phyloP scores from a whole-genome alignment of 1,140 invertebrate species.

The Cydia pomonella region DNA sequence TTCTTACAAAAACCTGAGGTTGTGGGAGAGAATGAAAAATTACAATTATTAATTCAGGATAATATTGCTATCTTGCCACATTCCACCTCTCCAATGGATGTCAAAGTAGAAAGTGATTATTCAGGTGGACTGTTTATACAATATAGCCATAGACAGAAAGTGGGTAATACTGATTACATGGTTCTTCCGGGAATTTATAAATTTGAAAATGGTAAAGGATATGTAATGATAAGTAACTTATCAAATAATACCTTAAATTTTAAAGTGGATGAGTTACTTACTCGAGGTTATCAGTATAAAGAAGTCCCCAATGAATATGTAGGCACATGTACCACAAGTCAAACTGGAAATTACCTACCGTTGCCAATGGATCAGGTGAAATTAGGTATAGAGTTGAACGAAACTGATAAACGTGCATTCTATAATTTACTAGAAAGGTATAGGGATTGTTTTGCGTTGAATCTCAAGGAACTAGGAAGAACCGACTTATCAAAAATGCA shows the following conservation, averaged over 20 bases:
- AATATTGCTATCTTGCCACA: background rate
- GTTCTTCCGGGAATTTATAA: conserved; percentile 31
- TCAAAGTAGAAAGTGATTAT: background rate
- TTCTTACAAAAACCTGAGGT: background rate
- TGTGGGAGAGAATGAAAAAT: background rate
- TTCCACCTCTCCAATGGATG: conserved; percentile 25
- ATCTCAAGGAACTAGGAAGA: conserved; percentile 39
- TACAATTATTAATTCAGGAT: background rate
- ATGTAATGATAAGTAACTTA: conserved; percentile 28
- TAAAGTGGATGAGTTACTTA: background rate
- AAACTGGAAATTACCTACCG: background rate
- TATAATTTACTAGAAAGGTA: conserved; percentile 6
- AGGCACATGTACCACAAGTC: background rate
- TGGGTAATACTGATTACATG: background rate
- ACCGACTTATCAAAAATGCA: conserved; percentile 42
- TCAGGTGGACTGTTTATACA: conserved; percentile 2
- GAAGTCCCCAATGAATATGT: background rate
- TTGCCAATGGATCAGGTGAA: conserved; percentile 9
- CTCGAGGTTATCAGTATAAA: conserved; percentile 7
- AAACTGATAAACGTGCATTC: conserved; percentile 17
- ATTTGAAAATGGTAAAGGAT: conserved; percentile 15
- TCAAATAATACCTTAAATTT: background rate
- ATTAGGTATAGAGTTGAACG: no score
- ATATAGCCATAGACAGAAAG: background rate
- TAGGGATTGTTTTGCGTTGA: conserved; percentile 37